These are phyloP conservation scores for Rhopalosiphum nymphaeae DNA, from an alignment of 2,888 invertebrate species.

Conservation along the genomic window DNA sequence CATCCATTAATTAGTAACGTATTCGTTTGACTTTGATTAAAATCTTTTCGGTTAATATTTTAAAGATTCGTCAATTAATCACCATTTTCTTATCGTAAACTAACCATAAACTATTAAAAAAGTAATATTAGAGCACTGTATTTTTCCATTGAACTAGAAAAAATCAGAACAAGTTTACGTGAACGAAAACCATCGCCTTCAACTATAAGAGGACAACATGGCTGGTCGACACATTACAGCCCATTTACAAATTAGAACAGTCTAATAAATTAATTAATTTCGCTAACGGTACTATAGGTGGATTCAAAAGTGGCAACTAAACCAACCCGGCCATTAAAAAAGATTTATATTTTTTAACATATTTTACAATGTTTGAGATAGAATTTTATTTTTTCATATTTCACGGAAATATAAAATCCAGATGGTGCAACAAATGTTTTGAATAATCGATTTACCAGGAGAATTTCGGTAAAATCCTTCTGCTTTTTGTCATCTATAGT, in stretches of 20 bases:
- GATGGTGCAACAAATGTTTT: conserved; percentile 15
- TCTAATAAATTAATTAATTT: conserved; percentile 42
- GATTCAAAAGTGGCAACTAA: not conserved
- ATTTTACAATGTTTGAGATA: not conserved
- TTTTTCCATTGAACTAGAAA: not conserved
- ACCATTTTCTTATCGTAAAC: not conserved
- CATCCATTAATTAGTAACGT: not conserved
- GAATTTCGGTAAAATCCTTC: not conserved
- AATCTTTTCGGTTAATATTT: not conserved
- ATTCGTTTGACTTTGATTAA: not conserved
- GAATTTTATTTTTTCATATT: not conserved
- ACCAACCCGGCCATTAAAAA: conserved; percentile 21
- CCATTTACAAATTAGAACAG: conserved; percentile 51
- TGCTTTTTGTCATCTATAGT: conserved; percentile 16
- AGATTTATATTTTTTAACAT: not conserved
- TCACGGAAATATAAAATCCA: not conserved
- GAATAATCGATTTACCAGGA: not conserved
- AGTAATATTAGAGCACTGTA: not conserved
- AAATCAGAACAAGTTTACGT: not conserved
- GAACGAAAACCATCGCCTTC: not conserved
- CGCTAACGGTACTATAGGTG: not conserved
- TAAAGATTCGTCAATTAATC: not conserved
- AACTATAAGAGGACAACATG: conserved; percentile 4
- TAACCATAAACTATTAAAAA: not conserved
- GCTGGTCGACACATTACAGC: not conserved